Conservation (phyloP, 2,797 vertebrate genomes). For the Periophthalmus magnuspinnatus region DNA sequence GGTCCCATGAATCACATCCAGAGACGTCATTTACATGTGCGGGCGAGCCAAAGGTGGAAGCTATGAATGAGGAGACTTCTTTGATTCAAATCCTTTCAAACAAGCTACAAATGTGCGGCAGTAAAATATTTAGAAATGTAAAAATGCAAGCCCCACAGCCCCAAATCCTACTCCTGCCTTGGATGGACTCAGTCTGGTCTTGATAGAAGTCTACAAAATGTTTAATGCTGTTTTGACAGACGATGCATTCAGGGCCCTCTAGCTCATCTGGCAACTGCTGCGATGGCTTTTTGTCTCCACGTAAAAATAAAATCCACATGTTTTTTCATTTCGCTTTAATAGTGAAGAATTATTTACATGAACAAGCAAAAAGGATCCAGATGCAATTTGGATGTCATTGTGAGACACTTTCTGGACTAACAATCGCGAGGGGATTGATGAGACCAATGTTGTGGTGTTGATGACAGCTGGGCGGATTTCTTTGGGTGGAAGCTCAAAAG, state of each 20-base stretch:
- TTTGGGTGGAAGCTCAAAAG: slow-evolving; percentile 22
- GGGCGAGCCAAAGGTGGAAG: slow-evolving; percentile 12
- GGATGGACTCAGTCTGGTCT: slow-evolving; percentile 21
- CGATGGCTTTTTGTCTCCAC: slow-evolving; percentile 46
- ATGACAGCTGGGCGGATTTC: slow-evolving; percentile 21
- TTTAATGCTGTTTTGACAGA: slow-evolving; percentile 58
- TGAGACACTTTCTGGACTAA: slow-evolving; percentile 45
- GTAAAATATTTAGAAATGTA: slow-evolving; percentile 26
- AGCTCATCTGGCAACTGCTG: slow-evolving; percentile 54
- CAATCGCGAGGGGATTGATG: slow-evolving; percentile 40
- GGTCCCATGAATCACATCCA: slow-evolving; percentile 32
- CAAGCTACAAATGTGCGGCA: slow-evolving; percentile 30
- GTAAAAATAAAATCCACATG: slow-evolving; percentile 60
- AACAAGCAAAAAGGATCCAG: slow-evolving; percentile 42
- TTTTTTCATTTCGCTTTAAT: slow-evolving; percentile 55
- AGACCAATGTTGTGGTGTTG: slow-evolving; percentile 43
- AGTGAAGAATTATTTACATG: slow-evolving; percentile 49
- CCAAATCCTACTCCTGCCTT: not conserved
- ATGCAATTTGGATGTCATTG: slow-evolving; percentile 33
- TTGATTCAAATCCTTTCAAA: slow-evolving; percentile 14
- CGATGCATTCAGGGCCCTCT: slow-evolving; percentile 42
- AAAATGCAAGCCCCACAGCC: slow-evolving; percentile 22
- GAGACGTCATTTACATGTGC: slow-evolving; percentile 37
- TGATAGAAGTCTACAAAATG: slow-evolving; percentile 48
- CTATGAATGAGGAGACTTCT: slow-evolving; percentile 17